Evolutionary conservation across 2,113 vertebrate species (phyloP).

Genomic region (Hystrix brachyura): DNA sequence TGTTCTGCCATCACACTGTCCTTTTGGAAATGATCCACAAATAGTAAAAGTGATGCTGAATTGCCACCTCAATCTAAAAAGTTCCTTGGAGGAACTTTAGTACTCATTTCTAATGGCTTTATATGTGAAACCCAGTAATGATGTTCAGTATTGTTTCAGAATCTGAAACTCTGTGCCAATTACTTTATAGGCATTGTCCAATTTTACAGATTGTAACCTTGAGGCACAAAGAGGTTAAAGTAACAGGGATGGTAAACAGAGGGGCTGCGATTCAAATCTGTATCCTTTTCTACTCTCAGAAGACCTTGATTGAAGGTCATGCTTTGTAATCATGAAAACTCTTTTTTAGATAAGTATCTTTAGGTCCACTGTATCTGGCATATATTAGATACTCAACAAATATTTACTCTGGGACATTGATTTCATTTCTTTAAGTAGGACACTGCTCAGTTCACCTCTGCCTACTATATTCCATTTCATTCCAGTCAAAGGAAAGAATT

Average conservation of each 20-base stretch:
- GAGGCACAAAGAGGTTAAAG: not conserved
- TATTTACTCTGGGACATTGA: not conserved
- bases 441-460: not conserved
- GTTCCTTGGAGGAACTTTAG: not conserved
- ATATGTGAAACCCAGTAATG: slow-evolving; percentile 32
- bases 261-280: not conserved
- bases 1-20: not conserved
- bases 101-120: slow-evolving; percentile 47
- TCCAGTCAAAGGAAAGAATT: not conserved
- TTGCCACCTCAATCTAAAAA: slow-evolving; percentile 32
- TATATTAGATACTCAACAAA: not conserved
- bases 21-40: not conserved
- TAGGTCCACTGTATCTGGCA: not conserved
- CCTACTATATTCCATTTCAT: not conserved
- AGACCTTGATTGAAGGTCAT: not conserved
- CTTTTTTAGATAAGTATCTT: not conserved
- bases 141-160: not conserved
- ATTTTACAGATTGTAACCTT: not conserved
- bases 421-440: not conserved
- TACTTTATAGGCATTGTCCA: not conserved
- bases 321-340: not conserved
- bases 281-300: not conserved
- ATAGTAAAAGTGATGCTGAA: slow-evolving; percentile 25
- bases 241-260: not conserved
- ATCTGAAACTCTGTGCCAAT: not conserved